Evolutionary conservation across 2,797 vertebrate species (phyloP), one percentile per base, ranked within the genome.

Genomic region (Sebastiscus tertius): DNA sequence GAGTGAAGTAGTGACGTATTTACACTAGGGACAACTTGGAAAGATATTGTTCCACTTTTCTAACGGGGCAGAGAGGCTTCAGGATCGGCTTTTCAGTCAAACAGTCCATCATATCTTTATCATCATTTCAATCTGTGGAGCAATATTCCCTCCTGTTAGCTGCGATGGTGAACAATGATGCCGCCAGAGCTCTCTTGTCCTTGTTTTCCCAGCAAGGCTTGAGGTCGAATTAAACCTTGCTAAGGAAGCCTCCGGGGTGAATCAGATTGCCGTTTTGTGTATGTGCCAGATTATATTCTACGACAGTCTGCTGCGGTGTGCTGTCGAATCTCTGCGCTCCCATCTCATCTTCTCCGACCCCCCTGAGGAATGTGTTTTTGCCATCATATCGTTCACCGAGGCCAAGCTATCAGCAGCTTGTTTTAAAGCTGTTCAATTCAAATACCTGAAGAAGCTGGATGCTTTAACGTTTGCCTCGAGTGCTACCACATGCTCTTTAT

Each of bases 261-360:
- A 79, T 82, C 80, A 63, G 65, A 80, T 77, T 83, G 54, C 61
- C 29, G 60, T 13, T 33, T 49, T 60, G 27, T 75, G 63, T 55
- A 68, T 70, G 74, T 72, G 61, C 42, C 65, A 82, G 77, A 89
- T 83, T 72, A 72, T 76, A 72, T 82, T 77, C 55, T 63, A 74
- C 18, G 31, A 73, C 70, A 29, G 77, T 46, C 4, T 63, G 82
- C 86, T 34, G 54, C 67, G 42, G 63, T 73, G 27, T 56, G 54
- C 60, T n/a, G 34, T 26, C 65, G 20, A 59, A 81, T 78, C 76
- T 72, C 56, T 24, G 33, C 62, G 60, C 52, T 63, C 27, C 61
- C 66, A 72, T 85, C 74, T 79, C 78, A 73, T 83, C 61, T 67
- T 29, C 39, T 26, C 22, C 33, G 7, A 16, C 70, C 36, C 77